Percentiles rank a stretch among this genome's conserved stretches.
Evolutionary conservation across 2,888 invertebrate genomes (phyloP).

Genomic region (Mellilla xanthometata): DNA sequence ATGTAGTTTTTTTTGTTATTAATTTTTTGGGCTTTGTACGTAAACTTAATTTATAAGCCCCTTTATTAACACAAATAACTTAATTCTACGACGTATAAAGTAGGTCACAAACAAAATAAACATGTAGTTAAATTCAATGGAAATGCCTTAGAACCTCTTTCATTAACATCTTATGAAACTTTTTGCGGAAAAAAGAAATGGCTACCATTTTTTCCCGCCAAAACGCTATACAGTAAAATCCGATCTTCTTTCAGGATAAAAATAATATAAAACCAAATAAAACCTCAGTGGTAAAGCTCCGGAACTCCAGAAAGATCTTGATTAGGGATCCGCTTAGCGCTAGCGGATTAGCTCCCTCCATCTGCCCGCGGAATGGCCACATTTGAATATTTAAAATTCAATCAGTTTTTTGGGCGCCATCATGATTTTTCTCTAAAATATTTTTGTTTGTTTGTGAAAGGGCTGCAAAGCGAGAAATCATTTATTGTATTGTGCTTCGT

Average conservation of each 20-base stretch:
- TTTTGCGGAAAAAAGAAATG: too few species aligned
- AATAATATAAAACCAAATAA: slow-evolving; percentile 12
- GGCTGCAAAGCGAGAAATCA: too few species aligned
- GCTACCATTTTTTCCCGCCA: not conserved
- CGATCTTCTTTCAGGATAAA: slow-evolving; percentile 2
- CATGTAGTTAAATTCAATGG: too few species aligned
- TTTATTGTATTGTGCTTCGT: too few species aligned
- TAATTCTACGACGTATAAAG: too few species aligned
- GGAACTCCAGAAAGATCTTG: slow-evolving; percentile 14
- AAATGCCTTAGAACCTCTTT: too few species aligned
- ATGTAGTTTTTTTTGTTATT: too few species aligned
- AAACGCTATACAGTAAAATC: not conserved
- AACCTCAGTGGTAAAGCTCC: slow-evolving; percentile 3
- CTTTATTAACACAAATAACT: too few species aligned
- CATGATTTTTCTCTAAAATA: not conserved
- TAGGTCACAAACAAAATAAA: too few species aligned
- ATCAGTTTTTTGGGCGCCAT: not conserved
- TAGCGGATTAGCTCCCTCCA: slow-evolving; percentile 19
- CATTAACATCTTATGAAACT: too few species aligned
- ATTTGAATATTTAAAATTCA: slow-evolving; percentile 20
- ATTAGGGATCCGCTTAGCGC: slow-evolving; percentile 26
- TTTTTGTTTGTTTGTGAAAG: not conserved
- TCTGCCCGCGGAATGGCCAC: slow-evolving; percentile 18
- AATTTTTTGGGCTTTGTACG: too few species aligned
- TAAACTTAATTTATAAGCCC: too few species aligned